A percentile compares a stretch with the other conserved stretches of the same genome.
These are phyloP conservation scores for Copidosoma floridanum DNA, from an alignment of 1,140 invertebrate species.

Conservation along the genomic window DNA sequence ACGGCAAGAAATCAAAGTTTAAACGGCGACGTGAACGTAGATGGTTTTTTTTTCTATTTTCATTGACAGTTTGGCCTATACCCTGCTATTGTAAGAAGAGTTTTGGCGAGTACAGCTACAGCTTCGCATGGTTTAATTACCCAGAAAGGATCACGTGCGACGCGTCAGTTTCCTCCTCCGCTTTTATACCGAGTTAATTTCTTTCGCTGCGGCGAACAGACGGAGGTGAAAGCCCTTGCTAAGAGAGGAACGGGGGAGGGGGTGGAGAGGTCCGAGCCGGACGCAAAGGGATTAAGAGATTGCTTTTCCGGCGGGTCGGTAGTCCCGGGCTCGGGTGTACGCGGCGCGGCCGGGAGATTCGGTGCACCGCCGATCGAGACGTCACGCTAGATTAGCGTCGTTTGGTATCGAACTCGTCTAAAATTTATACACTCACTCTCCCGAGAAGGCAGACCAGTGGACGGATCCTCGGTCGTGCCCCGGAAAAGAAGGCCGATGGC, in stretches of 20 bases:
- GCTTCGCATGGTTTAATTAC: conserved; percentile 7
- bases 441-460: conserved; percentile 1
- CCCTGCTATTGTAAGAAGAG: too few relatives aligned
- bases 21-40: too few relatives aligned
- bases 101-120: too few relatives aligned
- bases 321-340: background rate
- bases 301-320: conserved; percentile 2
- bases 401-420: conserved; percentile 14
- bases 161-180: background rate
- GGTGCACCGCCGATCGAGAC: conserved; percentile 3
- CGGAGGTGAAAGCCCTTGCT: background rate
- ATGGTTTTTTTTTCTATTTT: too few relatives aligned
- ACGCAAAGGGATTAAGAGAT: conserved; percentile 19
- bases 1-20: too few relatives aligned
- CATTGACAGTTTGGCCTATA: too few relatives aligned
- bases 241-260: background rate
- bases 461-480: too few relatives aligned
- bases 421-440: conserved; percentile 18
- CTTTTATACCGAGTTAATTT: conserved; percentile 16
- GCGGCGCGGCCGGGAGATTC: background rate
- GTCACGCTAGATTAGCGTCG: conserved; percentile 20
- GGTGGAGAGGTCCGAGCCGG: background rate
- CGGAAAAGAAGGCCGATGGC: too few relatives aligned
- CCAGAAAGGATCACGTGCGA: conserved; percentile 1
- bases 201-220: conserved; percentile 6